These are phyloP conservation scores for Phenganax subtilis DNA, from an alignment of 92 coral and sea anemone genomes.

Conservation along the genomic window DNA sequence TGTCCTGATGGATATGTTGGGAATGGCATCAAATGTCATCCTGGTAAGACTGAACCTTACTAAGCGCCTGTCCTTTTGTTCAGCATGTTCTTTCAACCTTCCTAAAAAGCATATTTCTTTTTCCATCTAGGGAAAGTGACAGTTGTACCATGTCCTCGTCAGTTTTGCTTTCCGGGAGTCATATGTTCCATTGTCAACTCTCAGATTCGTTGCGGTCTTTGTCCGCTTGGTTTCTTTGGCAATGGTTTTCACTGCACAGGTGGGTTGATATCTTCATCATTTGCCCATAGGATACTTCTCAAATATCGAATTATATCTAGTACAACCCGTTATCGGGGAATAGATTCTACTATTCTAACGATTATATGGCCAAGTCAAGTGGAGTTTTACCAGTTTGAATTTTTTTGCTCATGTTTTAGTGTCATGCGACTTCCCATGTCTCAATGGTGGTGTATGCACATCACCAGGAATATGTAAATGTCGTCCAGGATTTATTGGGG, in stretches of 20 bases:
- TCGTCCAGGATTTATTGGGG: conserved; percentile 69
- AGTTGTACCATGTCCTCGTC: conserved; percentile 45
- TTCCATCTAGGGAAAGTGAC: not conserved
- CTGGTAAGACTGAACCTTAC: conserved; percentile 2
- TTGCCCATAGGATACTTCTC: not conserved
- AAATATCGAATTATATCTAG: not conserved
- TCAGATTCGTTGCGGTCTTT: conserved; percentile 59
- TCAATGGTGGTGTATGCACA: conserved; percentile 68
- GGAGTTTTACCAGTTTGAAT: conserved; percentile 1
- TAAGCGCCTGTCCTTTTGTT: not conserved
- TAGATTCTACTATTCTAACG: not conserved
- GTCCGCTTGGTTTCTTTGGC: conserved; percentile 73
- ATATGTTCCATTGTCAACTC: conserved; percentile 50
- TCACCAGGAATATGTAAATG: conserved; percentile 73
- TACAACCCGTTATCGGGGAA: not conserved
- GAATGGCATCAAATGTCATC: conserved; percentile 59
- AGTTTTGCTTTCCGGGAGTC: conserved; percentile 61
- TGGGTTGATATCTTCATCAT: conserved; percentile 26
- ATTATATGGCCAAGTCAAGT: not conserved
- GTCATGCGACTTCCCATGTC: conserved; percentile 54
- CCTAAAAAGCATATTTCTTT: not conserved
- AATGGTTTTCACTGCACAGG: conserved; percentile 70
- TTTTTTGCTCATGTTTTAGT: conserved; percentile 1
- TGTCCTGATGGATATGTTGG: conserved; percentile 75
- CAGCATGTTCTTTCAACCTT: not conserved